These are phyloP conservation scores for Protonemura montana DNA, from an alignment of 2,888 invertebrate genomes.

Conservation along the genomic window DNA sequence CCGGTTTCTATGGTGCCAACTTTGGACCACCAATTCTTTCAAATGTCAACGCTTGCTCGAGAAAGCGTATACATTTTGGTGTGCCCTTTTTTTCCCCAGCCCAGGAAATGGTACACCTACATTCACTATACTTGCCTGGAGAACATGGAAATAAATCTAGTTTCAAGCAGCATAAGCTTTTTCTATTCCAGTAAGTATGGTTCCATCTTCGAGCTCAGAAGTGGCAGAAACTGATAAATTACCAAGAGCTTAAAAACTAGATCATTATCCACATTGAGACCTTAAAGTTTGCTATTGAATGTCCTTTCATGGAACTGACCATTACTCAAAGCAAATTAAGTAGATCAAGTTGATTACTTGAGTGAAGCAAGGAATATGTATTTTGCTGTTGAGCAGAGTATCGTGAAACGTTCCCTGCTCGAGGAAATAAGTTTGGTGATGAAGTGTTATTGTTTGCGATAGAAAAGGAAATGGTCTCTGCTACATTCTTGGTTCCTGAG, in stretches of 20 bases:
- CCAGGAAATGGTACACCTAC: conserved; percentile 28
- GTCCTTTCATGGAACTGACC: neutral
- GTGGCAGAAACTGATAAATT: neutral
- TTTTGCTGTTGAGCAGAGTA: neutral
- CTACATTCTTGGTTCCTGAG: neutral
- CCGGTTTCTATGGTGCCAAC: conserved; percentile 36
- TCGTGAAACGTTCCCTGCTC: neutral
- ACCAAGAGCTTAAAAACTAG: neutral
- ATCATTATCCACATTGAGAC: neutral
- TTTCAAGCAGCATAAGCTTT: neutral
- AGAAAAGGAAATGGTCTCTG: neutral
- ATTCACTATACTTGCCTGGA: neutral
- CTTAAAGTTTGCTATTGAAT: neutral
- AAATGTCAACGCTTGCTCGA: conserved; percentile 23
- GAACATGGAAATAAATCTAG: conserved; percentile 23
- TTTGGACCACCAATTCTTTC: conserved; percentile 30
- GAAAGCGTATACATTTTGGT: neutral
- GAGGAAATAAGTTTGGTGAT: neutral
- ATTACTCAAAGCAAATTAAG: neutral
- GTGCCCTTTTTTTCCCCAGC: neutral
- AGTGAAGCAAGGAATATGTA: neutral
- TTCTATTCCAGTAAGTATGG: neutral
- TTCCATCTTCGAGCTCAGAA: neutral
- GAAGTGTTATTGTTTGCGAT: conserved; percentile 12
- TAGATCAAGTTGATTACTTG: neutral